phyloP scores from a whole-genome alignment of 2,797 vertebrate species.

The Pantherophis alleghaniensis region DNA sequence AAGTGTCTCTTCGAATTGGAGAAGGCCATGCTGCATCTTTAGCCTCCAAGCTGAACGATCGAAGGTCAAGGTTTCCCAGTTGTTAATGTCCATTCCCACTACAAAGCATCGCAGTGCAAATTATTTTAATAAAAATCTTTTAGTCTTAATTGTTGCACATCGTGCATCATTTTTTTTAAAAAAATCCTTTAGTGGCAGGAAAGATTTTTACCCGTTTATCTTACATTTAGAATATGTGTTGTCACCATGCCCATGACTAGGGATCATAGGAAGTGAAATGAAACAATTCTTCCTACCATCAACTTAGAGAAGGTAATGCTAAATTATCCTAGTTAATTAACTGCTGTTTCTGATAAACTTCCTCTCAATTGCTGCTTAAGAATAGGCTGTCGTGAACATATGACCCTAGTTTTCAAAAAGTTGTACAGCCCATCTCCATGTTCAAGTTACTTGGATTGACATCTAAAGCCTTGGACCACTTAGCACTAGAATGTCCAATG shows the following conservation, averaged over 20 bases:
- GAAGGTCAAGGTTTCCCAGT: no score
- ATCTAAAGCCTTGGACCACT: background rate
- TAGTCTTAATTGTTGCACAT: slow-evolving; percentile 1
- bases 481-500: background rate
- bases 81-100: no score
- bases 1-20: no score
- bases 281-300: background rate
- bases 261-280: background rate
- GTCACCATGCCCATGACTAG: background rate
- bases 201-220: background rate
- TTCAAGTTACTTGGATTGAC: background rate
- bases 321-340: background rate
- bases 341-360: background rate
- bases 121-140: slow-evolving; percentile 2
- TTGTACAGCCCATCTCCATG: background rate
- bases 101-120: background rate
- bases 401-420: background rate
- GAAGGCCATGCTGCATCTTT: no score
- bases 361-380: background rate
- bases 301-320: background rate
- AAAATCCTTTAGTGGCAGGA: background rate
- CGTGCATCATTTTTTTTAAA: background rate
- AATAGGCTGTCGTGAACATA: background rate
- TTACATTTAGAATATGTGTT: slow-evolving; percentile 10
- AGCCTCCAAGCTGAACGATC: no score